A percentile compares a stretch with the other conserved stretches of the same genome.
Conservation (phyloP, 2,888 invertebrate genomes). For the Sarcophaga subvicina region DNA sequence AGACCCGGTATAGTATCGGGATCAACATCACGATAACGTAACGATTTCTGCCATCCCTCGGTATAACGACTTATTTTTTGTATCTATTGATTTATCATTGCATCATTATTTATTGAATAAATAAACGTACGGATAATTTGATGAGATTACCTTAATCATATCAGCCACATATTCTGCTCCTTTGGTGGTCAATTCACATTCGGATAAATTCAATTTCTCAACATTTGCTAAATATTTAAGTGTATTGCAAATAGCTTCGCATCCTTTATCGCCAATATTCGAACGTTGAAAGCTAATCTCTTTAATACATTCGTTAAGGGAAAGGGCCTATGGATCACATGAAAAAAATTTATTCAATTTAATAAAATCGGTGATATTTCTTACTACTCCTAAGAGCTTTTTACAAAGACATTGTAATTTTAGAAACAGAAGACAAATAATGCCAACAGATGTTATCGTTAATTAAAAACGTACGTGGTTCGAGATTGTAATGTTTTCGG, state of each 20-base stretch:
- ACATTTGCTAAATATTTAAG: conserved; percentile 87
- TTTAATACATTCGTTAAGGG: conserved; percentile 85
- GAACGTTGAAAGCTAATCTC: conserved; percentile 87
- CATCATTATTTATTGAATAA: not conserved
- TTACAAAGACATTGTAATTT: no score
- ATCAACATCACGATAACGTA: conserved; percentile 89
- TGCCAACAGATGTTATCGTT: no score
- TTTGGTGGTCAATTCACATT: conserved; percentile 85
- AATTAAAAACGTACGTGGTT: no score
- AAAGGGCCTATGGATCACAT: conserved; percentile 82
- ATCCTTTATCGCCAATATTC: conserved; percentile 88
- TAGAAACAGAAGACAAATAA: no score
- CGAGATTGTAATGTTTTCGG: no score
- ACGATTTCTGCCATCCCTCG: conserved; percentile 91
- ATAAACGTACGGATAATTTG: no score
- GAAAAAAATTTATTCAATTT: no score
- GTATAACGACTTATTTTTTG: conserved; percentile 89
- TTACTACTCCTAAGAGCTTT: no score
- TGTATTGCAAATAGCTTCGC: conserved; percentile 87
- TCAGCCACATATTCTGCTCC: conserved; percentile 87
- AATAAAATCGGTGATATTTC: no score
- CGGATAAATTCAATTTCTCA: conserved; percentile 86
- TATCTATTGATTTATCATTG: conserved; percentile 80
- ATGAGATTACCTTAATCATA: conserved; percentile 84
- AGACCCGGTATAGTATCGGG: conserved; percentile 89